phyloP scores from a whole-genome alignment of 2,113 vertebrate species.

The Ceyx cyanopectus region DNA sequence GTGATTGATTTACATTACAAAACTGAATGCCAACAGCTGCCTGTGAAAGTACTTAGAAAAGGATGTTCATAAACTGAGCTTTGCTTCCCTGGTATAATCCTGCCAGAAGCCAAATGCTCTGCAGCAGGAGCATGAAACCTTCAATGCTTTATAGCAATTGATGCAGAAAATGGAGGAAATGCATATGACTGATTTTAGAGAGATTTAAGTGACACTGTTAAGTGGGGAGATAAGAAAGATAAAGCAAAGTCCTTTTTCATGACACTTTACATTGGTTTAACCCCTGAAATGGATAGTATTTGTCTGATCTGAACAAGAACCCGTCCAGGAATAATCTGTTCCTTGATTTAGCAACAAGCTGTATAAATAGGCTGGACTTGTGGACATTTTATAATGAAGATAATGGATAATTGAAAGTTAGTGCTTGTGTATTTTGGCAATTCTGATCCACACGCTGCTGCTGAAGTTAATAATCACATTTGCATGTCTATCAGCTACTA shows the following conservation, averaged over 20 bases:
- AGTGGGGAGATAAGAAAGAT: neutral
- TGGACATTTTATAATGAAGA: neutral
- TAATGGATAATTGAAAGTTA: neutral
- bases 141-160: neutral
- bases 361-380: neutral
- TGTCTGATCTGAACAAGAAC: conserved; percentile 23
- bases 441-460: neutral
- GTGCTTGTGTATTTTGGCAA: neutral
- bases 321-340: neutral
- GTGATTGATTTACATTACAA: conserved; percentile 20
- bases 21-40: conserved; percentile 48
- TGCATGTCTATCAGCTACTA: neutral
- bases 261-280: neutral
- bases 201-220: conserved; percentile 2
- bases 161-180: conserved; percentile 40
- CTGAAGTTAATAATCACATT: neutral
- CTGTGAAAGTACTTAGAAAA: conserved; percentile 32
- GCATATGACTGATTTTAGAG: neutral
- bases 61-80: neutral
- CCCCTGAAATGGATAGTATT: neutral
- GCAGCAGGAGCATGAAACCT: neutral
- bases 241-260: neutral
- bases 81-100: neutral
- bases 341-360: neutral
- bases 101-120: neutral